phyloP scores from a whole-genome alignment of 2,888 invertebrate genomes.

The Ellobium chinense region DNA sequence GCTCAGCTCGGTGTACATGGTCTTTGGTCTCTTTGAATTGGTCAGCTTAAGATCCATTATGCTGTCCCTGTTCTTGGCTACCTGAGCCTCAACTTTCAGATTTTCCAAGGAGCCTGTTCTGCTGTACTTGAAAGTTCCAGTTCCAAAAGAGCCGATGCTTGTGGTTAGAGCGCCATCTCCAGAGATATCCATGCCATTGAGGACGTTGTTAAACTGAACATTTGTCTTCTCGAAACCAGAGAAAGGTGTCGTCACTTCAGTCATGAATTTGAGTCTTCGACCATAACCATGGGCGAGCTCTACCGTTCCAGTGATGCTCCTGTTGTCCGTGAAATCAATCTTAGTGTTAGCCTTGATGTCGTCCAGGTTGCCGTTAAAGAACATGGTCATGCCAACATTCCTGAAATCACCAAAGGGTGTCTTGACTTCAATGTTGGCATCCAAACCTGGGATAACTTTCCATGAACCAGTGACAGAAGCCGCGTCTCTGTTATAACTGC shows the following conservation, averaged over 20 bases:
- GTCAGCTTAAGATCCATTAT: not conserved
- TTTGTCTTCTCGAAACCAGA: not conserved
- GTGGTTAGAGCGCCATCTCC: not conserved
- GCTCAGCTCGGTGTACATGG: not conserved
- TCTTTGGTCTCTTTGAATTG: not conserved
- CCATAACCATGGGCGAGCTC: not conserved
- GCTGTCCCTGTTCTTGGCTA: not conserved
- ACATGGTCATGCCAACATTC: slow-evolving; percentile 15
- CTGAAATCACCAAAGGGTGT: slow-evolving; percentile 21
- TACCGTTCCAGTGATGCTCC: not conserved
- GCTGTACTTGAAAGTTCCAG: not conserved
- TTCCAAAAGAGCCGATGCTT: not conserved
- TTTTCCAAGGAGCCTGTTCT: not conserved
- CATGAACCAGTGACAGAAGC: slow-evolving; percentile 15
- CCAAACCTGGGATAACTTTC: slow-evolving; percentile 19
- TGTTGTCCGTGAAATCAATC: not conserved
- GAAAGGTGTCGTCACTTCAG: not conserved
- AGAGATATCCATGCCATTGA: not conserved
- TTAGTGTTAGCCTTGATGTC: not conserved
- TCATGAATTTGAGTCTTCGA: not conserved
- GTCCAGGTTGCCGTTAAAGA: not conserved
- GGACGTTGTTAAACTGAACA: not conserved
- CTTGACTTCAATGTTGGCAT: slow-evolving; percentile 13
- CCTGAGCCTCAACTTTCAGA: not conserved
- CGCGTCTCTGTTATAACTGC: slow-evolving; percentile 20